Conservation (phyloP, 2,797 vertebrate genomes). For the Psittacula derbiana region DNA sequence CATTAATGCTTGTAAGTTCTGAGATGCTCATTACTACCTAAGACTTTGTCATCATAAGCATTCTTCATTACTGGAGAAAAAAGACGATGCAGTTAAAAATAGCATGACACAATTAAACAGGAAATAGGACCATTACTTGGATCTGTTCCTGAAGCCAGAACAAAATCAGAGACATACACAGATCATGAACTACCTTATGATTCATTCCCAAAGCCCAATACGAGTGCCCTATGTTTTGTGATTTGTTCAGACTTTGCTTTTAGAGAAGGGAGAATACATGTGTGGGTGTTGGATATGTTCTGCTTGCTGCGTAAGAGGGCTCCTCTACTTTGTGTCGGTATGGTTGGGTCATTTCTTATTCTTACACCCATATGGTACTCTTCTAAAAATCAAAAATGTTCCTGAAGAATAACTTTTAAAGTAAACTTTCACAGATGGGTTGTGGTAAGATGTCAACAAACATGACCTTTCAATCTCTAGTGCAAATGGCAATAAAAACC, state of each 20-base stretch:
- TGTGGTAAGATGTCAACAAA: conserved; percentile 67
- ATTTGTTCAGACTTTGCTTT: not conserved
- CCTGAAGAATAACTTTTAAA: conserved; percentile 55
- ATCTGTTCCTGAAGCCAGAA: not conserved
- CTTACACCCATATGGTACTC: conserved; percentile 24
- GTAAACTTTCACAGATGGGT: conserved; percentile 64
- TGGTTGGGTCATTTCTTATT: not conserved
- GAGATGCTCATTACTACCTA: not conserved
- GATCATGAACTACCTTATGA: not conserved
- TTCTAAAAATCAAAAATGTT: conserved; percentile 57
- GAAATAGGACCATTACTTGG: not conserved
- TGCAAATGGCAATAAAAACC: conserved; percentile 64
- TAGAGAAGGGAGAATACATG: not conserved
- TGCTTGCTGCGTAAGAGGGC: not conserved
- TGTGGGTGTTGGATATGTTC: not conserved
- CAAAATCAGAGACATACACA: not conserved
- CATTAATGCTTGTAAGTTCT: not conserved
- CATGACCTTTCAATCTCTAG: conserved; percentile 67
- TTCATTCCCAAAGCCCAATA: not conserved
- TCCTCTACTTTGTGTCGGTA: not conserved
- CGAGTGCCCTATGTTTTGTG: not conserved
- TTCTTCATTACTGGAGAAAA: not conserved
- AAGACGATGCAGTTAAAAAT: not conserved
- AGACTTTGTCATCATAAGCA: not conserved
- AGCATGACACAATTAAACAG: not conserved